Evolutionary conservation across 2,888 invertebrate genomes (phyloP).

Genomic region (Melanotus villosus): DNA sequence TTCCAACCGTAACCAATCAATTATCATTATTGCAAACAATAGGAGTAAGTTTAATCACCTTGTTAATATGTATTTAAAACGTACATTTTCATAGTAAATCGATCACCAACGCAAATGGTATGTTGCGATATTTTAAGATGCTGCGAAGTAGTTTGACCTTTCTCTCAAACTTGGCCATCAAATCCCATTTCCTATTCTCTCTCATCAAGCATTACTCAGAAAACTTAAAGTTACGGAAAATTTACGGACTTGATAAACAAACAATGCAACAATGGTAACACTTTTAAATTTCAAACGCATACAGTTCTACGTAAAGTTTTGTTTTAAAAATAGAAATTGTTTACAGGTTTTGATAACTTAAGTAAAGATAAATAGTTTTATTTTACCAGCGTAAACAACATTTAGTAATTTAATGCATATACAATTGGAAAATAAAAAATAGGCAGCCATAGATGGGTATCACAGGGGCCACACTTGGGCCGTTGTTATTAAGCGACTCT

Average conservation of each 20-base stretch:
- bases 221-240: neutral
- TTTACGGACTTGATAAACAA: neutral
- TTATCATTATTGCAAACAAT: too few relatives aligned
- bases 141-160: slow-evolving; percentile 23
- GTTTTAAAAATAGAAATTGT: neutral
- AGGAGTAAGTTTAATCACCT: too few relatives aligned
- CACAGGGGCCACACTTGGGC: too few relatives aligned
- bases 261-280: neutral
- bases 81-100: neutral
- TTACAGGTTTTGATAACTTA: neutral
- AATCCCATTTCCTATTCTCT: slow-evolving; percentile 2
- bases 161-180: slow-evolving; percentile 4
- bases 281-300: neutral
- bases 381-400: too few relatives aligned
- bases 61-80: too few relatives aligned
- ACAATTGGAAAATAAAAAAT: too few relatives aligned
- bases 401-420: too few relatives aligned
- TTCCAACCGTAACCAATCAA: too few relatives aligned
- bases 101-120: neutral
- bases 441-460: too few relatives aligned
- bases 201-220: neutral
- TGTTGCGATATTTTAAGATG: slow-evolving; percentile 8
- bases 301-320: neutral
- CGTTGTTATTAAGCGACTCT: too few relatives aligned
- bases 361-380: neutral